A percentile compares a stretch with the other conserved stretches of the same genome.
These are phyloP conservation scores for Champsocephalus gunnari DNA, from an alignment of 2,797 vertebrate species.

Conservation along the genomic window DNA sequence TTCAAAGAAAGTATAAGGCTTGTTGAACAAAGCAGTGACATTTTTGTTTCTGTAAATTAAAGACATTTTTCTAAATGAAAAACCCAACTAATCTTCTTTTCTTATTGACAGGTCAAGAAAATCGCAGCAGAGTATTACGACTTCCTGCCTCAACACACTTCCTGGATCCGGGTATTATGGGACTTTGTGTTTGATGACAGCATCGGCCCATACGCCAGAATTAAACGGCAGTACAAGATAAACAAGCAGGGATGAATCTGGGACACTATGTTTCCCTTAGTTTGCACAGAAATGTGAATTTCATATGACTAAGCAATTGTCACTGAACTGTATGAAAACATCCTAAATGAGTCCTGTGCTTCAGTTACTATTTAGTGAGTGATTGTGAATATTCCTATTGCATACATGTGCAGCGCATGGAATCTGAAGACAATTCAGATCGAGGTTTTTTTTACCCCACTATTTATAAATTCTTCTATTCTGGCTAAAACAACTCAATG, in stretches of 20 bases:
- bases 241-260: slow-evolving; percentile 78
- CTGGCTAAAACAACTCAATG: background rate
- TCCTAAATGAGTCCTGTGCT: slow-evolving; percentile 1
- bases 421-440: slow-evolving; percentile 7
- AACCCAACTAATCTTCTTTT: background rate
- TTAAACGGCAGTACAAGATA: slow-evolving; percentile 91
- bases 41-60: background rate
- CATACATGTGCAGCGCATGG: background rate
- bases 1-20: background rate
- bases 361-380: background rate
- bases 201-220: slow-evolving; percentile 92
- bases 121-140: slow-evolving; percentile 97
- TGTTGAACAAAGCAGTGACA: slow-evolving; percentile 5
- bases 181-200: slow-evolving; percentile 95
- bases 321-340: background rate
- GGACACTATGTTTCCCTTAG: slow-evolving; percentile 7
- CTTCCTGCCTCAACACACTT: slow-evolving; percentile 92
- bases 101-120: slow-evolving; percentile 90
- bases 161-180: slow-evolving; percentile 95
- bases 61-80: background rate
- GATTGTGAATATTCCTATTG: slow-evolving; percentile 4
- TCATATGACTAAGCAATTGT: slow-evolving; percentile 21
- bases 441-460: background rate
- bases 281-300: slow-evolving; percentile 32
- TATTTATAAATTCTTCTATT: slow-evolving; percentile 25